These are phyloP conservation scores for Colossoma macropomum DNA, from an alignment of 2,113 vertebrate genomes.

Conservation along the genomic window DNA sequence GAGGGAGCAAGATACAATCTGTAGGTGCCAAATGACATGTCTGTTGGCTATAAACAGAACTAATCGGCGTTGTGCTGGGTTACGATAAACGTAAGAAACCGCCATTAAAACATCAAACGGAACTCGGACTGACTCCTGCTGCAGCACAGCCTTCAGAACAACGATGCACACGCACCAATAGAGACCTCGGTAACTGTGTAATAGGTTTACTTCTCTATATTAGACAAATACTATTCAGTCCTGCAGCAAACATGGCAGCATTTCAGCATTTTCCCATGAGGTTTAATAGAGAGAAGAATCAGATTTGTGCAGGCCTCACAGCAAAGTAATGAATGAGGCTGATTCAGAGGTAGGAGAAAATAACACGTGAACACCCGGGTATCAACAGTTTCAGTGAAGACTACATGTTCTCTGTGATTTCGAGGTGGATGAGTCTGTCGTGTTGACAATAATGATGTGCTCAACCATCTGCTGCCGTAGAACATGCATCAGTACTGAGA, in stretches of 20 bases:
- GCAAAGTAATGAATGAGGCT: not conserved
- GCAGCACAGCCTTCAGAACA: not conserved
- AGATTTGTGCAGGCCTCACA: not conserved
- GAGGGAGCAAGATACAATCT: constrained; percentile 55
- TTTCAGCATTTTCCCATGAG: not conserved
- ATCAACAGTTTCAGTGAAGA: not conserved
- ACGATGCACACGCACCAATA: not conserved
- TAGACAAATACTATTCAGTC: not conserved
- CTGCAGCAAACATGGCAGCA: not conserved
- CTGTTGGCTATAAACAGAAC: constrained; percentile 62
- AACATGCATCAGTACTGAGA: not conserved
- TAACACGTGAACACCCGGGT: not conserved
- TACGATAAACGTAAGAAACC: constrained; percentile 33
- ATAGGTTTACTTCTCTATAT: not conserved
- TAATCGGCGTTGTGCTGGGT: constrained; percentile 42
- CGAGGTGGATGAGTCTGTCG: not conserved
- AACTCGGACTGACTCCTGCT: not conserved
- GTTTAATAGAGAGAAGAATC: not conserved
- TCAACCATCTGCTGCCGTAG: not conserved
- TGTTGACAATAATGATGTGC: not conserved
- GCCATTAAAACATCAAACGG: not conserved
- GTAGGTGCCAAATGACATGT: constrained; percentile 61
- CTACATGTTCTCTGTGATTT: not conserved
- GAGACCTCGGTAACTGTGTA: not conserved
- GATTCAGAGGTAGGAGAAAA: not conserved